Evolutionary conservation across 2,888 invertebrate genomes (phyloP).

Genomic region (Gymnoscelis rufifasciata): DNA sequence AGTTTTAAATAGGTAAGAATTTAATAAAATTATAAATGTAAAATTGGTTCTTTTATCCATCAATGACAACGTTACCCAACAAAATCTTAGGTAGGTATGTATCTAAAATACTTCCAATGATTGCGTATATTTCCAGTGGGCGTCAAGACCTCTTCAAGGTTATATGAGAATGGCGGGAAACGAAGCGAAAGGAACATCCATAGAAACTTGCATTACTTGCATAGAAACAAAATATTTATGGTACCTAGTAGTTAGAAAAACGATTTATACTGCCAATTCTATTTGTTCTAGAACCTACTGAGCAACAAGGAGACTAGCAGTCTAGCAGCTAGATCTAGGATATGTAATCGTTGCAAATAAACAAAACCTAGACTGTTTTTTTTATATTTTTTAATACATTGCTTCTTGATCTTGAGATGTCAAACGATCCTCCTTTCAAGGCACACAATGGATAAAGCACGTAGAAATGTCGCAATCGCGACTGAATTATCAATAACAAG

Average conservation of each 20-base stretch:
- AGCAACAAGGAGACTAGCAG: slow-evolving; percentile 45
- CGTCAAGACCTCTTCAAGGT: slow-evolving; percentile 60
- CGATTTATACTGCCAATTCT: slow-evolving; percentile 13
- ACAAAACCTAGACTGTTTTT: background rate
- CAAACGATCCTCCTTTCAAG: slow-evolving; percentile 7
- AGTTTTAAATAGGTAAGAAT: too few relatives aligned
- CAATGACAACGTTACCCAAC: background rate
- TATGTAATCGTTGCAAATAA: slow-evolving; percentile 3
- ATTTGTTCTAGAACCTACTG: slow-evolving; percentile 22
- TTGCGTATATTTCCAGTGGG: slow-evolving; percentile 32
- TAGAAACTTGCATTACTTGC: too few relatives aligned
- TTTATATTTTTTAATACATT: slow-evolving; percentile 17
- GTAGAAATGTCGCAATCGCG: slow-evolving; percentile 30
- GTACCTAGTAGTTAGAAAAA: slow-evolving; percentile 8
- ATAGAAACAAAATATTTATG: background rate
- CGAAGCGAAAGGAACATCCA: slow-evolving; percentile 35
- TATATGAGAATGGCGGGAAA: slow-evolving; percentile 61
- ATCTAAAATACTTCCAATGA: background rate
- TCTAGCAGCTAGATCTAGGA: slow-evolving; percentile 29
- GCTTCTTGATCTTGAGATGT: slow-evolving; percentile 8
- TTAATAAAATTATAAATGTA: too few relatives aligned
- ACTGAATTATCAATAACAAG: slow-evolving; percentile 56
- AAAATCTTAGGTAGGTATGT: background rate
- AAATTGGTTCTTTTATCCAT: too few relatives aligned
- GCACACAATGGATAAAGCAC: slow-evolving; percentile 37